Percentiles rank a stretch among this genome's conserved stretches.
Evolutionary conservation across 53 echinoderm and acorn worm genomes (phyloP).

Genomic region (Temnopleurus reevesii): DNA sequence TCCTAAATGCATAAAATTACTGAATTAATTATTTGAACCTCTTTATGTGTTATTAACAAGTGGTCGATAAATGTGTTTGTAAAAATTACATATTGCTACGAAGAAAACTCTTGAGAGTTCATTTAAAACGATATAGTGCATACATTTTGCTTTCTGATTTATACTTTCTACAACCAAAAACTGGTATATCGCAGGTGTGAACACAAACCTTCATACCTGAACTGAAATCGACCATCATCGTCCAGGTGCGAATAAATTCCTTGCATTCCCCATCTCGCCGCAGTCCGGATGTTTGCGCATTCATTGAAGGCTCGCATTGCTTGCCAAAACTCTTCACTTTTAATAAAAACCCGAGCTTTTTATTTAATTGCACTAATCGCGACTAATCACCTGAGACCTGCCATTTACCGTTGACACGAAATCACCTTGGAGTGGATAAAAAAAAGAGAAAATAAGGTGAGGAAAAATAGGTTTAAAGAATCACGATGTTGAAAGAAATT

Average conservation of each 20-base stretch:
- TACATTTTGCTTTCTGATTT: no score
- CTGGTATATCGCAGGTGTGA: neutral
- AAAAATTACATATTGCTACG: no score
- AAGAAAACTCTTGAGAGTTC: no score
- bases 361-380: constrained; percentile 55
- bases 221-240: constrained; percentile 6
- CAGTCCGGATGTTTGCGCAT: constrained; percentile 45
- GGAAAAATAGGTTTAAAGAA: neutral
- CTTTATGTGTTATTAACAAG: no score
- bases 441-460: neutral
- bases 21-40: no score
- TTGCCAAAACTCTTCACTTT: constrained; percentile 22
- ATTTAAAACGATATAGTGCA: no score
- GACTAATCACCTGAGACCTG: constrained; percentile 22
- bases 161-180: neutral
- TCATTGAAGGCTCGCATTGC: constrained; percentile 16
- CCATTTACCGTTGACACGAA: constrained; percentile 27
- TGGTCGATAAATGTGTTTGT: no score
- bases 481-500: constrained; percentile 25
- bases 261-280: constrained; percentile 34
- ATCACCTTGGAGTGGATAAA: constrained; percentile 19
- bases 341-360: constrained; percentile 38
- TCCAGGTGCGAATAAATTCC: constrained; percentile 43
- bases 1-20: no score
- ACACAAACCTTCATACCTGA: neutral